Evolutionary conservation across 2,888 invertebrate genomes (phyloP), one percentile per base, ranked within the genome.

Genomic region (Cataglyphis rosenhaueri): DNA sequence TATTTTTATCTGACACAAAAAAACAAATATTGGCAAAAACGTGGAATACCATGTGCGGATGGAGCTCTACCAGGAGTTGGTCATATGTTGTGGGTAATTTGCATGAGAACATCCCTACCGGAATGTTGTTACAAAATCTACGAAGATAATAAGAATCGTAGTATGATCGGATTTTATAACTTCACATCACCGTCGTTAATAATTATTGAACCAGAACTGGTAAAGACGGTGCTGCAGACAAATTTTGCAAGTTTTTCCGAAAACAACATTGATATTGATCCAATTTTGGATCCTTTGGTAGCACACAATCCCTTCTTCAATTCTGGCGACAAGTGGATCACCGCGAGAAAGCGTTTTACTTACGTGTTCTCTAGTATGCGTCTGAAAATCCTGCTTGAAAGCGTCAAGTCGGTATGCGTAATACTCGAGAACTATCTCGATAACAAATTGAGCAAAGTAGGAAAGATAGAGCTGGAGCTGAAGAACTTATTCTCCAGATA

Each of bases 181-280:
- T 59, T 84, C 2, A 76, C 73, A 1, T 62, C 61, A 5, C 92
- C 92, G 1, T 64, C 73, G n/a, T 73, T 92, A 0, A 35, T 93
- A 6, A 5, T 92, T 0, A 84, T 89, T 4, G 93, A 92, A 32
- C 92, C 92, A 0, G 90, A 92, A 74, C 35, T 92, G 4, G 81
- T 91, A 4, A 92, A 92, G 38, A 75, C 48, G 6, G 87, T 93
- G 1, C 2, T 92, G 38, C 79, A 88, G 12, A 91, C 87, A 0
- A 87, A 90, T 61, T 93, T 92, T 32, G 3, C 84, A 0, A 92
- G 79, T 25, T 93, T 93, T 25, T 78, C 88, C 1, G 82, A 87
- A 5, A 93, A 92, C 38, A 76, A 59, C 0, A 1, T 89, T 0
- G 12, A 25, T 4, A 8, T 92, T 0, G 84, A 89, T 65, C 73